These are phyloP conservation scores for Geophilus truncorum DNA, from an alignment of 2,888 invertebrate genomes.

Conservation along the genomic window DNA sequence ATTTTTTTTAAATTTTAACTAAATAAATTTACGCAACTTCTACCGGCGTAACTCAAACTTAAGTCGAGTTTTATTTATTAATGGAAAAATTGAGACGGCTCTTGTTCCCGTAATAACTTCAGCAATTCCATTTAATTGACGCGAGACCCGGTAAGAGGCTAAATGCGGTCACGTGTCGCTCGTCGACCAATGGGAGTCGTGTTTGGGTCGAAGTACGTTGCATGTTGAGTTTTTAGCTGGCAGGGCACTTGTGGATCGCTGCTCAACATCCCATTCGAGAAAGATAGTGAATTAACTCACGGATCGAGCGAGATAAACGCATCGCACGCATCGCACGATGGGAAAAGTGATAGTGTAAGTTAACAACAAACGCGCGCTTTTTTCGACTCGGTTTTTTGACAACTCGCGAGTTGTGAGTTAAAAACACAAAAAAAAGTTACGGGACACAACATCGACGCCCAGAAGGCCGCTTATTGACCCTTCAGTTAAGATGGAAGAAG, in stretches of 20 bases:
- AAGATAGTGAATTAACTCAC: neutral
- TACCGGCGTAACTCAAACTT: too few relatives aligned
- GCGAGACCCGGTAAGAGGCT: neutral
- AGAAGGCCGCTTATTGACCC: neutral
- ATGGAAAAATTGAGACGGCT: neutral
- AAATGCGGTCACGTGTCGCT: neutral
- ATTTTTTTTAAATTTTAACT: too few relatives aligned
- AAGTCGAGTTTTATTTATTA: too few relatives aligned
- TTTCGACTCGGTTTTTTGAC: too few relatives aligned
- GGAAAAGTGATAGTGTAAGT: neutral
- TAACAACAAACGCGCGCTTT: neutral
- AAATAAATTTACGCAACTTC: too few relatives aligned
- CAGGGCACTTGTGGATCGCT: neutral
- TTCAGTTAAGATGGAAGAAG: neutral
- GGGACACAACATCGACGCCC: neutral
- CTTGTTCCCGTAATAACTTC: neutral
- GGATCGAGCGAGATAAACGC: neutral
- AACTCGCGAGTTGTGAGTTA: neutral
- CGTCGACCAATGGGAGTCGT: neutral
- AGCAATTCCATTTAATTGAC: neutral
- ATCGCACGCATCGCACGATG: neutral
- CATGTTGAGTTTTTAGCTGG: neutral
- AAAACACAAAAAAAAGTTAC: neutral
- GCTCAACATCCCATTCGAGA: neutral
- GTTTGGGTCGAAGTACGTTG: neutral